Conservation (phyloP, 2,888 invertebrate species). For the Muschampia plurimacula region DNA sequence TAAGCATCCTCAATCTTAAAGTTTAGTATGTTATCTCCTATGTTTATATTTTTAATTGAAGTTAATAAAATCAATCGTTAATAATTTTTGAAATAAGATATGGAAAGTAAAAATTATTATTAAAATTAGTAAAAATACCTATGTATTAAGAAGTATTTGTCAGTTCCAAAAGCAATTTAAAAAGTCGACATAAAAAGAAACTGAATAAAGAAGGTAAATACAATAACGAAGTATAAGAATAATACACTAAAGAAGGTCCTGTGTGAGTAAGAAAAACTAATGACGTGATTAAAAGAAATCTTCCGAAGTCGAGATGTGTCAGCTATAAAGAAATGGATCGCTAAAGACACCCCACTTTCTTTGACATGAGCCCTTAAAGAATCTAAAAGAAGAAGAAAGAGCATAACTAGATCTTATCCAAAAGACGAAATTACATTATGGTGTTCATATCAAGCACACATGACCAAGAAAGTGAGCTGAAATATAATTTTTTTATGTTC, state of each 20-base stretch:
- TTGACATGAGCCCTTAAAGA: slow-evolving; percentile 58
- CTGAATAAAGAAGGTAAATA: neutral
- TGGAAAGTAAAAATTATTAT: too few relatives aligned
- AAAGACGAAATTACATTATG: slow-evolving; percentile 54
- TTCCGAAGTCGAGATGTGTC: slow-evolving; percentile 70
- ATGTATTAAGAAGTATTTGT: neutral
- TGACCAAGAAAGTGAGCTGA: slow-evolving; percentile 61
- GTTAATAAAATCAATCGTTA: too few relatives aligned
- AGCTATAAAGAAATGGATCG: slow-evolving; percentile 73
- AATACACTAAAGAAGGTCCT: neutral
- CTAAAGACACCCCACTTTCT: slow-evolving; percentile 64
- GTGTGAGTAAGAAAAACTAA: neutral
- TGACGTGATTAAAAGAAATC: neutral
- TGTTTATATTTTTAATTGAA: too few relatives aligned
- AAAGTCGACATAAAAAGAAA: neutral
- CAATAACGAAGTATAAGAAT: neutral
- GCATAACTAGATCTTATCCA: slow-evolving; percentile 38
- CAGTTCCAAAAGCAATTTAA: neutral
- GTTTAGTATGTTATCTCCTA: too few relatives aligned
- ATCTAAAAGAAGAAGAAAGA: slow-evolving; percentile 54
- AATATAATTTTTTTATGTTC: slow-evolving; percentile 61
- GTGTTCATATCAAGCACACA: slow-evolving; percentile 60
- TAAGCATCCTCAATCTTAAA: too few relatives aligned
- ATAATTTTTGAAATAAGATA: too few relatives aligned
- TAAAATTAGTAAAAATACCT: too few relatives aligned